Base-by-base conservation (phyloP, 2,797 vertebrate genomes). In the Hapalemur alaotrensis region DNA sequence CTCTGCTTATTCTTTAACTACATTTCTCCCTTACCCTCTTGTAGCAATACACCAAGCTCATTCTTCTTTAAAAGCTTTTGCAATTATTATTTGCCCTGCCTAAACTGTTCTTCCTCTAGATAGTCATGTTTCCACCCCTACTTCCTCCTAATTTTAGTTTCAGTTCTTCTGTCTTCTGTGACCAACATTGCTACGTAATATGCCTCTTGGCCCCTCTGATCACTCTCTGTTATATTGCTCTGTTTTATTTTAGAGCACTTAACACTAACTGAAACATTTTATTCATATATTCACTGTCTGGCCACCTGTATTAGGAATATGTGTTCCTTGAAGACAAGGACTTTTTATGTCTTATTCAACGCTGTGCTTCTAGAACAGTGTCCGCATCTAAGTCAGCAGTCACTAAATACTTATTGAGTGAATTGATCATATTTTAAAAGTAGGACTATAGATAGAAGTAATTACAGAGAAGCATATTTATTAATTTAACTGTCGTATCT, bases 381-480 rank as follows among this genome's bases (percentile, higher is more conserved):
- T 14, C 57, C 86, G 9, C 23, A 46, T 70, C 46, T 84, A 83
- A 87, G 32, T 69, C 28, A 50, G 63, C 23, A 89, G 43, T 92
- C 38, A 46, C 78, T 80, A 91, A 87, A 50, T 92, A 88, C 54
- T 67, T 84, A 50, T 65, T 92, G 46, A 91, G 48, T 85, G 32
- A 91, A 25, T 85, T 23, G 69, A 13, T 94, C 63, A 3, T 84
- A 63, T 82, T 89, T 94, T 85, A 52, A 85, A 96, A 94, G 70
- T 80, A 92, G 20, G 13, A 25, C 2, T 59, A 2, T 52, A 61
- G n/a, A 76, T 89, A 79, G 52, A 96, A 59, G 14, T 92, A 80
- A 87, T 91, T 91, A 95, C 13, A 87, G 65, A 81, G 67, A 79
- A 90, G n/a, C 52, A 65, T 80, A 59, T 75, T 61, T 95, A 80